These are phyloP conservation scores for Ascidia mentula DNA, from an alignment of 23 tunicate genomes.

Conservation along the genomic window DNA sequence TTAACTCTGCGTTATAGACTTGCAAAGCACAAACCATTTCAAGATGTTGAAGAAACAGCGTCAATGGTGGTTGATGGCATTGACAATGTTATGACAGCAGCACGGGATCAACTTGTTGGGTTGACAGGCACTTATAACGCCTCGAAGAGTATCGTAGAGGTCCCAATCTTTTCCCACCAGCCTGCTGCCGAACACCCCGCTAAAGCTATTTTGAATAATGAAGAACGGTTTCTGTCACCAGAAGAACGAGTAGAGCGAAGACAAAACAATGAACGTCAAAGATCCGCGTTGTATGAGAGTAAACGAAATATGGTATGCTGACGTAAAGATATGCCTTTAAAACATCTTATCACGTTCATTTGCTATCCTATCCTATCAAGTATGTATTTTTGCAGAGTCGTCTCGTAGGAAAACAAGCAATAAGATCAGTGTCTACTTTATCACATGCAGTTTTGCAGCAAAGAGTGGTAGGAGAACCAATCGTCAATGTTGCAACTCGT, in stretches of 20 bases:
- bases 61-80: conserved; percentile 43
- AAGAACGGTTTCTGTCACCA: conserved; percentile 75
- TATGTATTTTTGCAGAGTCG: neutral
- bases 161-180: conserved; percentile 44
- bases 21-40: conserved; percentile 37
- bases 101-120: conserved; percentile 42
- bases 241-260: conserved; percentile 64
- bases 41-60: conserved; percentile 63
- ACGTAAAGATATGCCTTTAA: too few species aligned
- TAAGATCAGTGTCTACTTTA: conserved; percentile 28
- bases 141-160: conserved; percentile 31
- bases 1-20: too few species aligned
- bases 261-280: neutral
- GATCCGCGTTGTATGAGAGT: conserved; percentile 24
- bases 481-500: conserved; percentile 23
- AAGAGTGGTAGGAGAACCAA: conserved; percentile 69
- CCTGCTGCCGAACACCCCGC: conserved; percentile 29
- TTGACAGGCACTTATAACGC: conserved; percentile 10
- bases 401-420: conserved; percentile 44
- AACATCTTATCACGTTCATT: too few species aligned
- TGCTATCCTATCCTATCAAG: too few species aligned
- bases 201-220: conserved; percentile 43
- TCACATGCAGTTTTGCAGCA: conserved; percentile 48
- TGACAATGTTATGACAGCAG: conserved; percentile 59
- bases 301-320: conserved; percentile 51